Base-by-base conservation (phyloP, 2,113 vertebrate species). In the Mungos mungo region DNA sequence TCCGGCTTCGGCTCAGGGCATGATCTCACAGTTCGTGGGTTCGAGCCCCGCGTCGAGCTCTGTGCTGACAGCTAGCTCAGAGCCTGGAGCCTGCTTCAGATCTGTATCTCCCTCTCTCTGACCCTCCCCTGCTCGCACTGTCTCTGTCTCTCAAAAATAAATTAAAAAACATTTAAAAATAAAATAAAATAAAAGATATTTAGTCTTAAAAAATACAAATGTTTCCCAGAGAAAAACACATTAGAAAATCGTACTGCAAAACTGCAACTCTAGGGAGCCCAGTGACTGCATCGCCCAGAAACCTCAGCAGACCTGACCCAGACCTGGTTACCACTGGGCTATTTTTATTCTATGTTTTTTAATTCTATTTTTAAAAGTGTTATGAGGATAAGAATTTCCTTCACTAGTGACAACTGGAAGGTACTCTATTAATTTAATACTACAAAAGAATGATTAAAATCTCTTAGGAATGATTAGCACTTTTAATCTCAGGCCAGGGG, bases 321-420 rank as follows among this genome's bases (percentile, higher is more conserved):
- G 94, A n/a, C 66, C 74, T 45, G 68, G 50, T 35, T 10, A 63
- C 60, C 87, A 41, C 63, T 18, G 31, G 11, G 89, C 97, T 97
- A 97, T 97, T 96, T 98, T 97, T 96, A 87, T 23, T 57, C 83
- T 65, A 31, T 83, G 93, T 97, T 90, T 88, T 93, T 92, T 1
- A 54, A 54, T 76, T 97, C 96, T 97, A 96, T 96, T 98, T 98
- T 98, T 97, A 95, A 95, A 96, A 88, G 85, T 69, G 81, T 94
- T 93, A 93, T 41, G 84, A 93, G 83, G 93, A 77, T 95, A 96
- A 94, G 90, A 92, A 88, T 96, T 96, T 97, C 90, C 94, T 90
- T 94, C 84, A 77, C 84, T 18, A 93, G 88, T 77, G 87, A 97
- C 97, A 98, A 96, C 83, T 96, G 96, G 93, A 92, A 95, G 96